Conservation (phyloP, 2,113 vertebrate species). For the Spizaetus ornatus region DNA sequence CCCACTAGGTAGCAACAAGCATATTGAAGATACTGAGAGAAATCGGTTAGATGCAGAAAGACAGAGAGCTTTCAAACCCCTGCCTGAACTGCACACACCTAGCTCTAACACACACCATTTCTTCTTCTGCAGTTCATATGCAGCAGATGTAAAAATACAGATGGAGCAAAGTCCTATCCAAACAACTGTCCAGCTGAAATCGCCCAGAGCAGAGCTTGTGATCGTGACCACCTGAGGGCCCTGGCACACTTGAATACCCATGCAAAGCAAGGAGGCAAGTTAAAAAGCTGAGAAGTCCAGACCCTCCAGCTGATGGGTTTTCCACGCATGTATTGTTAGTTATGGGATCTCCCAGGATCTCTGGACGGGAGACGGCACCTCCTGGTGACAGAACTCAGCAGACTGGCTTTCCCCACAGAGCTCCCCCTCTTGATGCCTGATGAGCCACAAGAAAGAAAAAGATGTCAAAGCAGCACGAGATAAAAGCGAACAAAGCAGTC, state of each 20-base stretch:
- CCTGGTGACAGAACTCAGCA: neutral
- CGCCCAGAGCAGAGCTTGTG: neutral
- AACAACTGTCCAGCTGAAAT: neutral
- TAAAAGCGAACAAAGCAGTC: neutral
- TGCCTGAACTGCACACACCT: neutral
- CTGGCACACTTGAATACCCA: fast-evolving
- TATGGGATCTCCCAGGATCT: neutral
- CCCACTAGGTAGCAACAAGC: neutral
- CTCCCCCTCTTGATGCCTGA: neutral
- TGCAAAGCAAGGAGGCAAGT: neutral
- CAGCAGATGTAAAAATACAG: neutral
- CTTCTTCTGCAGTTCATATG: neutral
- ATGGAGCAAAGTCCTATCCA: neutral
- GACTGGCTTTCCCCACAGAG: neutral
- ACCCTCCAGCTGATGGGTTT: neutral
- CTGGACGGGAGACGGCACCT: neutral
- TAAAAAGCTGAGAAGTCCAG: neutral
- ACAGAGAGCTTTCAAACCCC: neutral
- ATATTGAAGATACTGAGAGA: neutral
- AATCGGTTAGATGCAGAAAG: neutral
- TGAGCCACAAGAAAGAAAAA: neutral
- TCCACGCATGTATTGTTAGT: neutral
- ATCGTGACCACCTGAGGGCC: neutral
- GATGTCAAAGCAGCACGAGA: neutral
- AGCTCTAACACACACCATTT: neutral